phyloP scores from a whole-genome alignment of 2,113 vertebrate genomes.

The Mobula hypostoma region DNA sequence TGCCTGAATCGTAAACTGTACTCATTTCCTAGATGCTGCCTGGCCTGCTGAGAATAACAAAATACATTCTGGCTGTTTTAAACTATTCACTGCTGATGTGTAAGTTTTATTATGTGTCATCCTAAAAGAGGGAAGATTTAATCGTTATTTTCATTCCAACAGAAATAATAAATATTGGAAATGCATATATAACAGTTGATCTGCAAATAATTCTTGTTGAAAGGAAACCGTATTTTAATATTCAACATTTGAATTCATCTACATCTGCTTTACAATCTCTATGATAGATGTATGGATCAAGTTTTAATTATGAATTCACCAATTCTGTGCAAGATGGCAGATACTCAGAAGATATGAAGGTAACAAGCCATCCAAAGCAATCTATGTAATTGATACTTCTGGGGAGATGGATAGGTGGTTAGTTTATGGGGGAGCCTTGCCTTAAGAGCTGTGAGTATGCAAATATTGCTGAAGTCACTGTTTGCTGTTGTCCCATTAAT shows the following conservation, averaged over 20 bases:
- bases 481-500: neutral
- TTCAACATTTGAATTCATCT: neutral
- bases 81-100: neutral
- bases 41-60: neutral
- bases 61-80: neutral
- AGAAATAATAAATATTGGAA: neutral
- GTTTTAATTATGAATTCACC: neutral
- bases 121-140: neutral
- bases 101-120: neutral
- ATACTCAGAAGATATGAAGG: neutral
- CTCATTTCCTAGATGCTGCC: too few species aligned
- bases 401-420: neutral
- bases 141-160: neutral
- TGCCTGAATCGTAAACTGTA: too few species aligned
- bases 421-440: neutral
- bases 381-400: neutral
- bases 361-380: neutral
- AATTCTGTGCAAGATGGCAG: too few species aligned
- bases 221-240: neutral
- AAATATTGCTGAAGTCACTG: neutral
- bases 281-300: neutral
- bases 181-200: neutral
- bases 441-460: neutral
- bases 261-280: neutral
- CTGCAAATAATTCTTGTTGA: neutral